Evolutionary conservation across 2,888 invertebrate genomes (phyloP).

Genomic region (Trissoscelio sp.): DNA sequence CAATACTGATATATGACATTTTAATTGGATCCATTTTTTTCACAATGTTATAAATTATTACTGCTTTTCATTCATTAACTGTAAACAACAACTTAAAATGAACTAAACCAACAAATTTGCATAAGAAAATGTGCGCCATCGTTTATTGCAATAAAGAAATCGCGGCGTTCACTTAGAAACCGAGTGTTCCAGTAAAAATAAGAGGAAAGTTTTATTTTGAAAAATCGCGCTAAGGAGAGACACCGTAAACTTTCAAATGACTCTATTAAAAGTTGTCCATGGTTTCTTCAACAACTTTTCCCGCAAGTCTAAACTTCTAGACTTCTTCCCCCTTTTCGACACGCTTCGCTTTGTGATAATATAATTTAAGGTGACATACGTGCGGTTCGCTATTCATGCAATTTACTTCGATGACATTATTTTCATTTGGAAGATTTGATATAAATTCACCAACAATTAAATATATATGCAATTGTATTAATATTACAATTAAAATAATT

Average conservation of each 20-base stretch:
- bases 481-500: too few species aligned
- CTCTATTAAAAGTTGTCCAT: conserved; percentile 50
- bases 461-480: too few species aligned
- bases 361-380: conserved; percentile 23
- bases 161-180: conserved; percentile 1
- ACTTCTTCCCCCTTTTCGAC: conserved; percentile 18
- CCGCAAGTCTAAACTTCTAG: conserved; percentile 17
- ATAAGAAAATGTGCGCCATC: background rate
- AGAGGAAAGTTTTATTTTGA: conserved; percentile 39
- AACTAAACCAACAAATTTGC: conserved; percentile 1
- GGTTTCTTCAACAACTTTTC: conserved; percentile 37
- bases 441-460: background rate
- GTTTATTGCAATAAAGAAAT: conserved; percentile 25
- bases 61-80: too few species aligned
- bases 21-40: too few species aligned
- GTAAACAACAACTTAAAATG: background rate
- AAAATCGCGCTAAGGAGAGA: conserved; percentile 29
- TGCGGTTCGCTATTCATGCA: conserved; percentile 6
- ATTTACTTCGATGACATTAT: background rate
- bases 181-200: conserved; percentile 1
- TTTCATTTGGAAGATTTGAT: background rate
- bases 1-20: too few species aligned
- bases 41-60: too few species aligned
- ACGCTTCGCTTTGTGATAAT: conserved; percentile 31
- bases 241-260: conserved; percentile 45